phyloP scores from a whole-genome alignment of 2,113 vertebrate species.

The Vulpes ferrilata region DNA sequence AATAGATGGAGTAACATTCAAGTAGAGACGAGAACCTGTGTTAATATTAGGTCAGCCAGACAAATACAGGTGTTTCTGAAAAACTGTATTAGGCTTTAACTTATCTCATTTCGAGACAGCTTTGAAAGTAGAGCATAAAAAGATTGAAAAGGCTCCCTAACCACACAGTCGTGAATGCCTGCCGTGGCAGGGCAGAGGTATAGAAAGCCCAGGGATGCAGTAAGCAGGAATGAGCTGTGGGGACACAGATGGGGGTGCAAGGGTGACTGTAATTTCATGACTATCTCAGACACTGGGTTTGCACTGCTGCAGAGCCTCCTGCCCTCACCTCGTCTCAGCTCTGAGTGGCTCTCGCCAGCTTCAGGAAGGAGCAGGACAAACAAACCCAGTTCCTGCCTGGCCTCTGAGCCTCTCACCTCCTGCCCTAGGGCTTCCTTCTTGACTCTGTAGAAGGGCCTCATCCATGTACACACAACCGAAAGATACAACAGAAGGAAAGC shows the following conservation, averaged over 20 bases:
- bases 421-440: background rate
- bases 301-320: fast-evolving
- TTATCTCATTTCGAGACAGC: slow-evolving; percentile 69
- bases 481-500: background rate
- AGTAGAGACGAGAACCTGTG: slow-evolving; percentile 45
- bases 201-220: background rate
- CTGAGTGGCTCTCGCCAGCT: background rate
- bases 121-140: slow-evolving; percentile 75
- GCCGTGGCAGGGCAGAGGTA: background rate
- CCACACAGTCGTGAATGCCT: background rate
- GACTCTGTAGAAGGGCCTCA: no score
- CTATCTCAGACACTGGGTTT: background rate
- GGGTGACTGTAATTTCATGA: background rate
- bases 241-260: no score
- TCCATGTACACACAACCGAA: fast-evolving
- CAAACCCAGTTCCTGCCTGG: background rate
- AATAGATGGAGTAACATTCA: slow-evolving; percentile 18
- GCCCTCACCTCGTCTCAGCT: fast-evolving
- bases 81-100: slow-evolving; percentile 69
- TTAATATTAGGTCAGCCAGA: slow-evolving; percentile 78
- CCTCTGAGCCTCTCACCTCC: background rate
- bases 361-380: fast-evolving
- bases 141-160: slow-evolving; percentile 70
- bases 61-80: slow-evolving; percentile 68
- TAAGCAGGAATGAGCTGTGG: background rate